These are phyloP conservation scores for Eumacrocentrus americanus DNA, from an alignment of 2,888 invertebrate species.

Conservation along the genomic window DNA sequence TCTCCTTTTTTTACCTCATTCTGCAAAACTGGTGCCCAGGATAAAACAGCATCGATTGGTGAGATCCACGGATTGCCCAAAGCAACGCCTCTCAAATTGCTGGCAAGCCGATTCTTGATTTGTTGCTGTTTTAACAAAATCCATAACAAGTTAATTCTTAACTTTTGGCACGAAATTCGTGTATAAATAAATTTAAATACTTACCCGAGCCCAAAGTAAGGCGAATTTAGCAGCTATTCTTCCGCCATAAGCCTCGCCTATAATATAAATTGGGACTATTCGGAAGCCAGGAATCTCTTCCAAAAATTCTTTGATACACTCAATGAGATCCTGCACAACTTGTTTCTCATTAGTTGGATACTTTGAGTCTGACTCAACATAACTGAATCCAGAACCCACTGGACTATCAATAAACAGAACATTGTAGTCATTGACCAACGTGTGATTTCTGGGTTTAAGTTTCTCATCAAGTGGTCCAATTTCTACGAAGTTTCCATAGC, in stretches of 20 bases:
- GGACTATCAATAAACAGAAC: slow-evolving; percentile 90
- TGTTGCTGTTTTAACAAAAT: slow-evolving; percentile 72
- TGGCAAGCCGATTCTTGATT: slow-evolving; percentile 66
- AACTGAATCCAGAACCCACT: slow-evolving; percentile 87
- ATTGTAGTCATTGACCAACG: slow-evolving; percentile 83
- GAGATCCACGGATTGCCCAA: slow-evolving; percentile 92
- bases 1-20: no score
- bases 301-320: slow-evolving; percentile 75
- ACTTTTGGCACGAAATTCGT: no score
- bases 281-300: slow-evolving; percentile 72
- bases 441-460: slow-evolving; percentile 71
- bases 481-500: slow-evolving; percentile 87
- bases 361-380: slow-evolving; percentile 66
- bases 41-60: slow-evolving; percentile 81
- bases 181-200: no score
- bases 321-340: slow-evolving; percentile 78
- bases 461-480: slow-evolving; percentile 74
- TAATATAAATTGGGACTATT: slow-evolving; percentile 79
- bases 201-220: slow-evolving; percentile 3
- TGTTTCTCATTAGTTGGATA: slow-evolving; percentile 67
- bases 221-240: slow-evolving; percentile 91
- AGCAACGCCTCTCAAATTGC: slow-evolving; percentile 78
- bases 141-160: no score
- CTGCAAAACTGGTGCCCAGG: slow-evolving; percentile 82
- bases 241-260: slow-evolving; percentile 90